Evolutionary conservation across 2,797 vertebrate genomes (phyloP).

Genomic region (Intellagama lesueurii): DNA sequence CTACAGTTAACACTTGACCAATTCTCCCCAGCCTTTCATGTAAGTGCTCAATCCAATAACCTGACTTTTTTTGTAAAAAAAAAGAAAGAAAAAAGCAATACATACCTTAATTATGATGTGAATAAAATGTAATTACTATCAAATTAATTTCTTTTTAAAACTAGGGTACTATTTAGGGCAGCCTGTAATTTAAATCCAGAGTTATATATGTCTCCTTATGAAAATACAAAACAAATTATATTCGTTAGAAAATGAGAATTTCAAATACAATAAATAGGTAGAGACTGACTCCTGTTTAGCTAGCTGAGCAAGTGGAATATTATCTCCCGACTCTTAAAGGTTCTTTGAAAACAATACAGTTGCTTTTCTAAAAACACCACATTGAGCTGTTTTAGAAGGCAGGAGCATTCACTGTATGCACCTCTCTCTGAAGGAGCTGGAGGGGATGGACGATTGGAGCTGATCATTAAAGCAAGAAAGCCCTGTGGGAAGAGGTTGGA

Average conservation of each 20-base stretch:
- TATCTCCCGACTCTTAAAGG: neutral
- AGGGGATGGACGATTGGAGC: neutral
- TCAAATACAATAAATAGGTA: no score
- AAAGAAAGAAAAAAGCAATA: neutral
- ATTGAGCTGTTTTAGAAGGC: no score
- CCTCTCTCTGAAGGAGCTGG: no score
- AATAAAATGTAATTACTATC: constrained; percentile 1
- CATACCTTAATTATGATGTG: neutral
- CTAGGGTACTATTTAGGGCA: constrained; percentile 32
- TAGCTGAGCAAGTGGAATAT: neutral
- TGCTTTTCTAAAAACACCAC: no score
- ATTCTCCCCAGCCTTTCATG: constrained; percentile 56
- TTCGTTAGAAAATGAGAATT: no score
- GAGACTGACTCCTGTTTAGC: neutral
- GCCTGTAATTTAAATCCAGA: constrained; percentile 59
- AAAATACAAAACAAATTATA: constrained; percentile 71
- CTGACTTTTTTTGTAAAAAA: constrained; percentile 25
- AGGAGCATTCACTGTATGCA: no score
- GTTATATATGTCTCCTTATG: constrained; percentile 57
- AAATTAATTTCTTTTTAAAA: constrained; percentile 9
- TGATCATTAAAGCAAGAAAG: neutral
- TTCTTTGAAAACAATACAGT: no score
- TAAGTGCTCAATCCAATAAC: constrained; percentile 57
- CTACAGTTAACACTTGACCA: constrained; percentile 64
- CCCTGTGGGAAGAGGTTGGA: neutral